phyloP scores from a whole-genome alignment of 2,888 invertebrate species.

The Spilosoma lubricipeda region DNA sequence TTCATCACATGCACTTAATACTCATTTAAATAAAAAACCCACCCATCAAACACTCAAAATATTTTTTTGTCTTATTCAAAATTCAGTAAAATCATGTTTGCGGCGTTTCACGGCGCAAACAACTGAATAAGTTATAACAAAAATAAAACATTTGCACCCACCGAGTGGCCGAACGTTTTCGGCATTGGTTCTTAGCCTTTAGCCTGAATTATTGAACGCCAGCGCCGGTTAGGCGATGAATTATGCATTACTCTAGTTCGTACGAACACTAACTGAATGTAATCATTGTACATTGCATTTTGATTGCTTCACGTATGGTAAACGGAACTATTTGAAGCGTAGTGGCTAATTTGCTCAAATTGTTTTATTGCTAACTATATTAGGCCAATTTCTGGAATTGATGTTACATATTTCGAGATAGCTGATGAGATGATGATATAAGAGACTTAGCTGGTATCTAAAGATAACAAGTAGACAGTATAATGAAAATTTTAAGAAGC shows the following conservation, averaged over 20 bases:
- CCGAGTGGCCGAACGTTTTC: conserved; percentile 41
- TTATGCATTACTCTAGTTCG: conserved; percentile 49
- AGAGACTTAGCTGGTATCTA: too few relatives aligned
- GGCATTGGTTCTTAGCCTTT: conserved; percentile 39
- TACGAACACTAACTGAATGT: conserved; percentile 49
- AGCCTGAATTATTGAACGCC: conserved; percentile 53
- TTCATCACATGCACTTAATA: neutral
- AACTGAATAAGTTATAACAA: conserved; percentile 52
- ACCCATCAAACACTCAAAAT: neutral
- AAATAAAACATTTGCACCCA: conserved; percentile 53
- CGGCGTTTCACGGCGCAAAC: conserved; percentile 46
- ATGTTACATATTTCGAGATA: too few relatives aligned
- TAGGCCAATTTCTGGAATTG: neutral
- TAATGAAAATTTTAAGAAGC: neutral
- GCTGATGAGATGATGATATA: too few relatives aligned
- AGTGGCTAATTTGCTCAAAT: neutral
- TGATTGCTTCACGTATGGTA: conserved; percentile 17
- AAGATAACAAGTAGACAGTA: neutral
- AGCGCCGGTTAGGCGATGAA: conserved; percentile 47
- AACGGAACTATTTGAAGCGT: conserved; percentile 34
- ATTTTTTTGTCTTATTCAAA: conserved; percentile 4
- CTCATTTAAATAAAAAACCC: neutral
- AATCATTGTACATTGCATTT: conserved; percentile 50
- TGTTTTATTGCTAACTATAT: neutral
- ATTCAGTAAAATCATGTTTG: conserved; percentile 24